A percentile compares a stretch with the other conserved stretches of the same genome.
phyloP scores from a whole-genome alignment of 2,888 invertebrate genomes.

The Rhabditoides inermis region DNA sequence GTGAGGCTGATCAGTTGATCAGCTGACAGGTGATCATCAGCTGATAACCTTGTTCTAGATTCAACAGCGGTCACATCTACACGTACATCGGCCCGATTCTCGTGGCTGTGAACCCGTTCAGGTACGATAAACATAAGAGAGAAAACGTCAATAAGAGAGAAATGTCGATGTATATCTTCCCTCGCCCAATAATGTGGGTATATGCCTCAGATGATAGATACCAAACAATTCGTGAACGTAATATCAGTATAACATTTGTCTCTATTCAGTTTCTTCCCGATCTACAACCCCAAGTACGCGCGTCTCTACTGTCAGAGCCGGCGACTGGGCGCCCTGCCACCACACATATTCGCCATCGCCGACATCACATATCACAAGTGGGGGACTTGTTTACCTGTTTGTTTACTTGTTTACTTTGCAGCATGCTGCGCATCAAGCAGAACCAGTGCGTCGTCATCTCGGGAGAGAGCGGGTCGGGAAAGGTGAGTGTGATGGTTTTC shows the following conservation, averaged over 20 bases:
- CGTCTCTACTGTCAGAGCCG: conserved; percentile 82
- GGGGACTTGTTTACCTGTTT: conserved; percentile 4
- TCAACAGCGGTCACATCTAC: conserved; percentile 84
- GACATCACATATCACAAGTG: conserved; percentile 51
- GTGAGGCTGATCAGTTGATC: background rate
- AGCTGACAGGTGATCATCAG: background rate
- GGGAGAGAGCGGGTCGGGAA: conserved; percentile 37
- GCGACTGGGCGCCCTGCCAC: conserved; percentile 79
- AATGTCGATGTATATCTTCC: too few relatives aligned
- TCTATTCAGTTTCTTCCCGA: conserved; percentile 77
- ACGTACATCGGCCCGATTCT: conserved; percentile 80
- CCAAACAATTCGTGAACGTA: too few relatives aligned
- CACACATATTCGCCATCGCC: conserved; percentile 84
- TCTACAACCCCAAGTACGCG: conserved; percentile 94
- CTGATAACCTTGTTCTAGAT: conserved; percentile 55
- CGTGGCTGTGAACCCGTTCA: conserved; percentile 79
- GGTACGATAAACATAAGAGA: conserved; percentile 4
- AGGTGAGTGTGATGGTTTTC: background rate
- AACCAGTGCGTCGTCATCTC: conserved; percentile 86
- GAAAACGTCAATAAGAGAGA: too few relatives aligned
- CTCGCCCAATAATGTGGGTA: too few relatives aligned
- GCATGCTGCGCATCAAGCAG: conserved; percentile 77
- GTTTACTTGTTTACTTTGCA: conserved; percentile 13
- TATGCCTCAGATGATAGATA: too few relatives aligned
- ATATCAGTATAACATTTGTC: too few relatives aligned